Base-by-base conservation (phyloP, 2,888 invertebrate genomes). In the Drosophila anomelani region DNA sequence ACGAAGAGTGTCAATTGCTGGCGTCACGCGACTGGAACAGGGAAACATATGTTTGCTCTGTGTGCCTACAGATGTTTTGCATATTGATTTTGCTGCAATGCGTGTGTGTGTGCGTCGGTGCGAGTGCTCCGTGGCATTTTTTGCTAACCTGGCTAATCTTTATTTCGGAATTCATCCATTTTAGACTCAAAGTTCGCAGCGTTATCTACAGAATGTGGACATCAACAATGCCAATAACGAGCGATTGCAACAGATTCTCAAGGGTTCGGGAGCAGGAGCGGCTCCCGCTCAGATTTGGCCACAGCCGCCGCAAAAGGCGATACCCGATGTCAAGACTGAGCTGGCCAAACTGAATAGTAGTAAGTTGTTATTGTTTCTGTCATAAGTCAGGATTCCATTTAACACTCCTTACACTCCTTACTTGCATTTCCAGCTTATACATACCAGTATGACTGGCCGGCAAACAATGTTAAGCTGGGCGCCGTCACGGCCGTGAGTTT, bases 401-500 rank as follows among this genome's bases (percentile, higher is more conserved):
- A 38, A 23, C 20, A 8, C 13, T 23, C 29, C 29, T 23, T 23
- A 23, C 23, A 23, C 20, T 6, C 6, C 10, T 5, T 0, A n/a
- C 6, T 8, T 5, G 1, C 4, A 2, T 26, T 10, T n/a, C 70
- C 83, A 95, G 95, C 93, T 17, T 94, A 94, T 78, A 91, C 93
- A 72, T 94, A 93, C 91, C 94, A 94, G 47, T 91, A 91, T 23
- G 90, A 93, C 66, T 95, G 95, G 95, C 95, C 95, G 1, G 93
- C 93, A 53, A 88, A 93, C 4, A 79, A 91, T 6, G 91, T 94
- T 3, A 93, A 93, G 74, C 81, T 95, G 67, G 97, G 98, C 2
- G 96, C 97, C 91, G 95, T 98, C 2, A 95, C 96, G 0, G 97
- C 96, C 6, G 95, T 98, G 2, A 95, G 96, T 7, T 93, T 97